phyloP scores from a whole-genome alignment of 2,888 invertebrate species.

The Cryptus armator region DNA sequence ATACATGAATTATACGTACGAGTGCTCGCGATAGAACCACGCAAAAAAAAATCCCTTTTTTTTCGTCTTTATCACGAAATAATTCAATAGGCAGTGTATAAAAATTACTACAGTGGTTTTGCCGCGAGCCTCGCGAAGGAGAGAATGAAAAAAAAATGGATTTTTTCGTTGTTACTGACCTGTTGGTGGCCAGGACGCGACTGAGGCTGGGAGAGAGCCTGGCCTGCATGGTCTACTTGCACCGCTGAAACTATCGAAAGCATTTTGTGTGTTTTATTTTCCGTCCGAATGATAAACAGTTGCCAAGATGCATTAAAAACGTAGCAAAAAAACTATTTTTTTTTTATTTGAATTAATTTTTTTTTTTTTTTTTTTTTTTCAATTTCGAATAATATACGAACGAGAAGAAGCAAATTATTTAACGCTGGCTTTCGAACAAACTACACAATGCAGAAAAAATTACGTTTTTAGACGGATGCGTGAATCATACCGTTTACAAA shows the following conservation, averaged over 20 bases:
- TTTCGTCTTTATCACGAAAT: not conserved
- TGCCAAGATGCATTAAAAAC: slow-evolving; percentile 63
- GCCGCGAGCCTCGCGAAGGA: slow-evolving; percentile 29
- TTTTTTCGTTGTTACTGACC: slow-evolving; percentile 83
- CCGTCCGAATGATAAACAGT: slow-evolving; percentile 72
- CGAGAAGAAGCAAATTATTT: slow-evolving; percentile 57
- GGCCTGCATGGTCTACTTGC: slow-evolving; percentile 85
- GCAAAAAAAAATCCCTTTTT: not conserved
- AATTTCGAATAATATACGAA: slow-evolving; percentile 45
- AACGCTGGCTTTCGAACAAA: slow-evolving; percentile 59
- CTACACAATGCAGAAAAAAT: slow-evolving; percentile 65
- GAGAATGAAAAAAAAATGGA: slow-evolving; percentile 28
- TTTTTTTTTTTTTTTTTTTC: slow-evolving; percentile 36
- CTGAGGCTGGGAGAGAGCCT: slow-evolving; percentile 84
- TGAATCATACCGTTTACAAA: slow-evolving; percentile 55
- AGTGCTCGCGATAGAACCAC: slow-evolving; percentile 51
- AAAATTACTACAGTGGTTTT: slow-evolving; percentile 11
- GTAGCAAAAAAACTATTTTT: slow-evolving; percentile 54
- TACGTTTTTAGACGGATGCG: slow-evolving; percentile 60
- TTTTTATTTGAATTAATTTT: slow-evolving; percentile 7
- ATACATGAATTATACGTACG: slow-evolving; percentile 25
- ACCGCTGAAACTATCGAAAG: slow-evolving; percentile 84
- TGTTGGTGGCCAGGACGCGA: slow-evolving; percentile 85
- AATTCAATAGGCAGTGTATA: not conserved
- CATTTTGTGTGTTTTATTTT: slow-evolving; percentile 82